Base-by-base conservation (phyloP, 2,888 invertebrate genomes). In the Acheta domesticus region DNA sequence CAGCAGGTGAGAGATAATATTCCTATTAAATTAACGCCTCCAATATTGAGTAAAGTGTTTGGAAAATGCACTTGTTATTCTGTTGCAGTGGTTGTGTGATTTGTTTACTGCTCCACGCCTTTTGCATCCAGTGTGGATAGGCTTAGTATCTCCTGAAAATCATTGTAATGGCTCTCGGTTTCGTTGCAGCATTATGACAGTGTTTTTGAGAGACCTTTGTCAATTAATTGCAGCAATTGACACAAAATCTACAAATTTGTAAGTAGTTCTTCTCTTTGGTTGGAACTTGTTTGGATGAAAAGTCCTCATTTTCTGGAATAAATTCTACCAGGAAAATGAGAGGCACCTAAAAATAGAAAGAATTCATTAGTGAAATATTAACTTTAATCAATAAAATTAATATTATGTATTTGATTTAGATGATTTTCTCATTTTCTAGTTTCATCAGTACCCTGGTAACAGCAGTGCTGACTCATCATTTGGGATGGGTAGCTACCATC, bases 181-280 rank as follows among this genome's bases (percentile, higher is more conserved):
- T 21, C 80, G 76, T 48, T 78, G 80, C 14, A 48, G 73, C 23
- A 77, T 82, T 12, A 74, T 80, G 16, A 62, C 80, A 14, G 78
- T 79, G 62, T 83, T 84, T 74, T 78, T 84, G 74, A 80, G 82
- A 23, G 83, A 84, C 76, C 79, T 95, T 82, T 93, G 93, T 84
- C 89, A 91, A 76, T 88, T 94, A 48, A 86, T 95, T 19, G 89
- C 93, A 74, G 88, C 90, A 76, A 90, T 92, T 62, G 96, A 97
- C 85, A 94, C 94, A 49, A 96, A 96, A 87, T 91, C 92, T 83
- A 96, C 95, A 12, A 96, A 96, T 87, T 96, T 96, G 96, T 96
- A 88, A 93, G 94, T 91, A 16, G 77, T 36, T 36, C 8, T 36
- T 36, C 5, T 36, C 8, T 4, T 36, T 8, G 36, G 1, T 36